Conservation (phyloP, 2,113 vertebrate genomes). For the Procavia capensis region DNA sequence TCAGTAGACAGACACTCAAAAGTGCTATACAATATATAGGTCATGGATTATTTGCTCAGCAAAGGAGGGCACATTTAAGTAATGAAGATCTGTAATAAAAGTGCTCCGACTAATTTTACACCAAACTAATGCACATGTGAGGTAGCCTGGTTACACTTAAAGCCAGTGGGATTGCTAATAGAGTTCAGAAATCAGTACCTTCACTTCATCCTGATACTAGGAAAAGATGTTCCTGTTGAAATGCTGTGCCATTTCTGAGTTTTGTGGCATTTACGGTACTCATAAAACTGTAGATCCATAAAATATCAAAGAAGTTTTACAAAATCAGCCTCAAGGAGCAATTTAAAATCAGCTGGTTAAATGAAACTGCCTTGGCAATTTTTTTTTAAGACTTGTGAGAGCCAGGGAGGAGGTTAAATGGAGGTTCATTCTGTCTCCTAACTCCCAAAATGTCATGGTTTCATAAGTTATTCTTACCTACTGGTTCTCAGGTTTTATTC, state of each 20-base stretch:
- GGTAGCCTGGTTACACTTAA: slow-evolving; percentile 52
- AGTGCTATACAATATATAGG: not conserved
- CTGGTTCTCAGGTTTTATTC: slow-evolving; percentile 37
- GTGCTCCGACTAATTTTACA: not conserved
- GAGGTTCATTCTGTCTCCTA: not conserved
- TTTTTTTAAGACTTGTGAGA: slow-evolving; percentile 21
- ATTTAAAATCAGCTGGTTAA: slow-evolving; percentile 67
- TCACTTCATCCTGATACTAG: not conserved
- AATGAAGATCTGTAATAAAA: slow-evolving; percentile 54
- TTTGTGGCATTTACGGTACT: slow-evolving; percentile 65
- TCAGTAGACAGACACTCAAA: slow-evolving; percentile 65
- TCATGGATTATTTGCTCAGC: slow-evolving; percentile 31
- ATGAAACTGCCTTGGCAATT: slow-evolving; percentile 35
- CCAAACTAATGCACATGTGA: slow-evolving; percentile 40
- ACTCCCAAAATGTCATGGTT: slow-evolving; percentile 25
- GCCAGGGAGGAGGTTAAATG: slow-evolving; percentile 43
- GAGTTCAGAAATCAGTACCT: slow-evolving; percentile 54
- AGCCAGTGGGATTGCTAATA: not conserved
- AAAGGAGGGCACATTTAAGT: slow-evolving; percentile 64
- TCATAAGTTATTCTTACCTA: slow-evolving; percentile 46
- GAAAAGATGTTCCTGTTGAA: slow-evolving; percentile 60
- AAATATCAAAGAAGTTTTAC: slow-evolving; percentile 74
- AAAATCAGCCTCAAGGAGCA: slow-evolving; percentile 70
- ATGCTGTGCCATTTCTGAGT: slow-evolving; percentile 32
- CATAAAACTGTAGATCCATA: slow-evolving; percentile 72